Percentiles rank a stretch among this genome's conserved stretches.
Evolutionary conservation across 2,888 invertebrate genomes (phyloP).

Genomic region (Eupithecia centaureata): DNA sequence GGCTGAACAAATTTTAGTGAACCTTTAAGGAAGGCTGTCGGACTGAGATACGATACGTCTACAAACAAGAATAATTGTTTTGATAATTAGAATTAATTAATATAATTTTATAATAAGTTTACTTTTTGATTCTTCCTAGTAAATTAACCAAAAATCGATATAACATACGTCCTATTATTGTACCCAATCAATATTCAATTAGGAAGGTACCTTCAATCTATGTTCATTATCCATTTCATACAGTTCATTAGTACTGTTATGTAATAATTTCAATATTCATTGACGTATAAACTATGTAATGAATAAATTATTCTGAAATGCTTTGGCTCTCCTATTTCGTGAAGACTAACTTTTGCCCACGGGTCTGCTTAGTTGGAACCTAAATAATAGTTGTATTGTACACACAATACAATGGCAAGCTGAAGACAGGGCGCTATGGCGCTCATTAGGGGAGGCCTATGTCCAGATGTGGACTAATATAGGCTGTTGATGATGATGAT

Average conservation of each 20-base stretch:
- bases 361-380: not conserved
- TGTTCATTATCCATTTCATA: not conserved
- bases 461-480: too few relatives aligned
- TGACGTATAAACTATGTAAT: not conserved
- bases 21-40: too few relatives aligned
- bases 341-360: not conserved
- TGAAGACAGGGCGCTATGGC: too few relatives aligned
- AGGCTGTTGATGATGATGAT: too few relatives aligned
- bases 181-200: not conserved
- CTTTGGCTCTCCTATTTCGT: not conserved
- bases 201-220: not conserved
- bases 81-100: too few relatives aligned
- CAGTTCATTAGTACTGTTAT: not conserved
- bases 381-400: too few relatives aligned
- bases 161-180: not conserved
- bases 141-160: not conserved
- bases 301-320: not conserved
- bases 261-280: not conserved
- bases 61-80: too few relatives aligned
- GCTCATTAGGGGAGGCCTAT: too few relatives aligned
- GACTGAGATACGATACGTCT: too few relatives aligned
- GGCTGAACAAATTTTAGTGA: too few relatives aligned
- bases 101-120: not conserved
- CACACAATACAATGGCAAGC: too few relatives aligned
- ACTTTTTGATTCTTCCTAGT: not conserved